Base-by-base conservation (phyloP, 2,797 vertebrate species). In the Echiichthys vipera region DNA sequence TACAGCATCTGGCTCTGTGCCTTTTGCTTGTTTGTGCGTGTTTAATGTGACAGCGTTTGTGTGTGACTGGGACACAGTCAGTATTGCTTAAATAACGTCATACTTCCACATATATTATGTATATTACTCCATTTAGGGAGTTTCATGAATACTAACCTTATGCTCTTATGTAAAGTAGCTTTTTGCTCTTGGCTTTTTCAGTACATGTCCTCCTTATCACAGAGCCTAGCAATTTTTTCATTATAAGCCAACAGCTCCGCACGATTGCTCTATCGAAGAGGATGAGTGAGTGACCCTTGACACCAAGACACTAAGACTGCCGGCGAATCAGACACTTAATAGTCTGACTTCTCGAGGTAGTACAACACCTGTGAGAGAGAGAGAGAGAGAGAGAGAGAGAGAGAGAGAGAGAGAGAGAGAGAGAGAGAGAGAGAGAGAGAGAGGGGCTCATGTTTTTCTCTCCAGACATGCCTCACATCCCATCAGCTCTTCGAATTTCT, bases 211-310 rank as follows among this genome's bases (percentile, higher is more conserved):
- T 66, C 37, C 54, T 55, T 62, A 77, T 84, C 53, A 25, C 47
- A 24, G 30, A 71, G 49, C 49, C 43, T 4, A 36, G 17, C 49
- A 50, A 18, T 63, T 51, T 65, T 74, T 79, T 82, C 49, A 65
- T 65, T 77, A 40, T 46, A 43, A 57, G 71, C 55, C 18, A 2
- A 43, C 12, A 9, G 81, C 65, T 50, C 0, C 65, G 61, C 54
- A 51, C 42, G 74, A 72, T 46, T n/a, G 51, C 58, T 71, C 45
- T 80, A 22, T 85, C 55, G 45, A 7, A 18, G 54, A 80, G 11
- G 73, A 66, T 78, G 69, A 86, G 65, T 61, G 57, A 74, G 49
- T 56, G 77, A 87, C 80, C 84, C 45, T 18, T 85, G 75, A 76
- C 83, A 74, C 56, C 36, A 27, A 67, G 53, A 76, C 63, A 54